Evolutionary conservation across 1,140 invertebrate species (phyloP).

Genomic region (Odontomachus brunneus): DNA sequence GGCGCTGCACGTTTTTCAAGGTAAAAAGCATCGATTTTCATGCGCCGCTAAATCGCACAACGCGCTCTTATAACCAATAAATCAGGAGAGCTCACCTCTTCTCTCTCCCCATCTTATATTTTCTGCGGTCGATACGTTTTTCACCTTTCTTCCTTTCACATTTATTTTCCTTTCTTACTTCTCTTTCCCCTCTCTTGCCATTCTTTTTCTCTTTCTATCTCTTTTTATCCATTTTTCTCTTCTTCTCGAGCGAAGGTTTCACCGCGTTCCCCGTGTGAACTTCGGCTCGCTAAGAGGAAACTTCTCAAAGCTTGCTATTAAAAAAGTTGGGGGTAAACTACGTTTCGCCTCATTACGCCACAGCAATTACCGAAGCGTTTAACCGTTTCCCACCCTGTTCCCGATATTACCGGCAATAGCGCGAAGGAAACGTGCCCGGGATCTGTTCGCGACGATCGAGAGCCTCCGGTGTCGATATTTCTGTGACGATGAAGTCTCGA

Average conservation of each 20-base stretch:
- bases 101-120: background rate
- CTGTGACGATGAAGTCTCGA: background rate
- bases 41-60: conserved; percentile 42
- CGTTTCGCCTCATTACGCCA: background rate
- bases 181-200: too few species aligned
- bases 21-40: conserved; percentile 80
- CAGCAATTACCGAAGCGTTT: conserved; percentile 16
- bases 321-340: background rate
- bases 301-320: background rate
- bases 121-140: background rate
- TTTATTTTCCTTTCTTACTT: background rate
- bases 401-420: background rate
- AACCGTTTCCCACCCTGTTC: background rate
- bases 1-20: conserved; percentile 94
- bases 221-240: too few species aligned
- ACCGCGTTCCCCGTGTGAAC: background rate
- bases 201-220: too few species aligned
- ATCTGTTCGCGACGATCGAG: background rate
- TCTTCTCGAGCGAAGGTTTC: background rate
- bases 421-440: background rate
- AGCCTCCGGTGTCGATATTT: background rate
- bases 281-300: conserved; percentile 13
- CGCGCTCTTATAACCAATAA: conserved; percentile 39
- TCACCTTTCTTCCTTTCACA: background rate
- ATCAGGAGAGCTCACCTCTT: conserved; percentile 33